Evolutionary conservation across 1,140 invertebrate genomes (phyloP).

Genomic region (Aricia agestis): DNA sequence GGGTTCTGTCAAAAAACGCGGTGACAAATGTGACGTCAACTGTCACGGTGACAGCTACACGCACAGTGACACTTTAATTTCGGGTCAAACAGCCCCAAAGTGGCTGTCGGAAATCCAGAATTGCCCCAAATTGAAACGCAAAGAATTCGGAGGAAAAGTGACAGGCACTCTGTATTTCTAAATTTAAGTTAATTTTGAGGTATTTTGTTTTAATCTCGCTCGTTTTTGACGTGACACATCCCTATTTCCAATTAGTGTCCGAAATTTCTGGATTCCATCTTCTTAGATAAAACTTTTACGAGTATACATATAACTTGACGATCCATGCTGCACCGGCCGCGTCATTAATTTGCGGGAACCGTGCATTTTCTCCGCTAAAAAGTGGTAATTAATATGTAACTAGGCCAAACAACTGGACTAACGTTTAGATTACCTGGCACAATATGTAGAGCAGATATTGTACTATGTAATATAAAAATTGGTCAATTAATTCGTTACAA

Average conservation of each 20-base stretch:
- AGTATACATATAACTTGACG: too few relatives aligned
- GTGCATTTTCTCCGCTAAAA: too few relatives aligned
- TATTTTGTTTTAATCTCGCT: constrained; percentile 1
- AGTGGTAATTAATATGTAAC: too few relatives aligned
- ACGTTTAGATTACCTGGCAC: too few relatives aligned
- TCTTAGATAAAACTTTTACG: neutral
- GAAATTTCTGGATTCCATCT: neutral
- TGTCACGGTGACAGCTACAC: constrained; percentile 39
- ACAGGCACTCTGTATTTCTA: constrained; percentile 27
- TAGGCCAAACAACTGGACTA: too few relatives aligned
- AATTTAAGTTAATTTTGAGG: constrained; percentile 24
- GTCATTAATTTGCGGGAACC: too few relatives aligned
- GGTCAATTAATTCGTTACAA: too few relatives aligned
- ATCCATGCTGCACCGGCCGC: too few relatives aligned
- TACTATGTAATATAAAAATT: too few relatives aligned
- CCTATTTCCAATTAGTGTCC: neutral
- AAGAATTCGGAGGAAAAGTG: constrained; percentile 48
- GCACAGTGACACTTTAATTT: constrained; percentile 67
- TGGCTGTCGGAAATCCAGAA: constrained; percentile 43
- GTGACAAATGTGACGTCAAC: constrained; percentile 40
- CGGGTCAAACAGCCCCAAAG: constrained; percentile 51
- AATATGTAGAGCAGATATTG: too few relatives aligned
- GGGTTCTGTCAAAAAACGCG: constrained; percentile 37
- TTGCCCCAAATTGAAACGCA: constrained; percentile 40
- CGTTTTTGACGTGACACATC: neutral